A percentile compares a stretch with the other conserved stretches of the same genome.
These are phyloP conservation scores for Sebastes diaconus DNA, from an alignment of 2,797 vertebrate species.

Conservation along the genomic window DNA sequence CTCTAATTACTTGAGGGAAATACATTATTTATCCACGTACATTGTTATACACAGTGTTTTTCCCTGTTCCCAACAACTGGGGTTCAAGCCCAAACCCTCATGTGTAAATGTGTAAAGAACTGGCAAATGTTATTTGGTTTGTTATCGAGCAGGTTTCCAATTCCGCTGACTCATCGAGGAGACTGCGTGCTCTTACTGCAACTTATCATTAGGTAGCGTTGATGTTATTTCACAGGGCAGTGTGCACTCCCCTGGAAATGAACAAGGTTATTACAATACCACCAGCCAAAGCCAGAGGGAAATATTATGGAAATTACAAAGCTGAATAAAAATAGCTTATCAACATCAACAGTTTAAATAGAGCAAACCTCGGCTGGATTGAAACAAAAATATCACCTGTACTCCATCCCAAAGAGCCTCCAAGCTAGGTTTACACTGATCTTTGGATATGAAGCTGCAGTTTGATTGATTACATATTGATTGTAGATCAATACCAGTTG, in stretches of 20 bases:
- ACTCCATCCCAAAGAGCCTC: neutral
- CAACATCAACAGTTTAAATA: conserved; percentile 26
- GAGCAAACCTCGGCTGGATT: neutral
- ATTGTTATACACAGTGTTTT: conserved; percentile 37
- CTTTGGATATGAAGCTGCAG: neutral
- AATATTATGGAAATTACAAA: conserved; percentile 50
- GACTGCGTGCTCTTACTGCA: neutral
- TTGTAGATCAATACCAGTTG: conserved; percentile 14
- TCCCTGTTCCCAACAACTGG: conserved; percentile 1
- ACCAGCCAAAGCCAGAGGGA: conserved; percentile 35
- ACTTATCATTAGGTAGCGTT: conserved; percentile 32
- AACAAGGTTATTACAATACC: conserved; percentile 35
- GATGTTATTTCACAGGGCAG: conserved; percentile 17
- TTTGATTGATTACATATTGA: conserved; percentile 19
- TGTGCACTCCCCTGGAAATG: conserved; percentile 34
- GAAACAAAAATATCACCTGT: neutral
- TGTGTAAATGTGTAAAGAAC: conserved; percentile 2
- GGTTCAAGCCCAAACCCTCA: conserved; percentile 31
- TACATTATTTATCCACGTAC: conserved; percentile 63
- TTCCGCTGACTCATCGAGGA: conserved; percentile 9
- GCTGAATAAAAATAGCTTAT: conserved; percentile 48
- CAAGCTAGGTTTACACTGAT: neutral
- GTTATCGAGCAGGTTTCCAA: conserved; percentile 19
- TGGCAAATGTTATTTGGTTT: neutral
- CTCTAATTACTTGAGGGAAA: conserved; percentile 60